phyloP scores from a whole-genome alignment of 2,888 invertebrate genomes.

The Mylabris sibirica region DNA sequence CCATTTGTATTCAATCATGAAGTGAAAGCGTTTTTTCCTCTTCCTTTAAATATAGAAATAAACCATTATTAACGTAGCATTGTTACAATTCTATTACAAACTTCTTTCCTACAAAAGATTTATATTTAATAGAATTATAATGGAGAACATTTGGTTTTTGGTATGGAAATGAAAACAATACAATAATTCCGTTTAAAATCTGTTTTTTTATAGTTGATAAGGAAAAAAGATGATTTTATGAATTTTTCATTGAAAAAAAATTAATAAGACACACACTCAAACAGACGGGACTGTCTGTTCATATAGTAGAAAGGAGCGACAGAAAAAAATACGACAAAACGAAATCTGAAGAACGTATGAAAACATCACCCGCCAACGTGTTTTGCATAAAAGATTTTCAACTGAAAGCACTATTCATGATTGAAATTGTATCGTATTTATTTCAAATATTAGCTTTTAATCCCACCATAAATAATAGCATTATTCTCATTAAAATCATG shows the following conservation, averaged over 20 bases:
- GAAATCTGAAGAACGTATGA: not conserved
- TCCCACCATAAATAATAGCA: not conserved
- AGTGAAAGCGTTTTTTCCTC: not conserved
- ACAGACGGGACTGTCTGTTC: no score
- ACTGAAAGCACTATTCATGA: constrained; percentile 9
- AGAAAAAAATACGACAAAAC: not conserved
- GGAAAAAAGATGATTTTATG: not conserved
- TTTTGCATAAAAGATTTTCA: not conserved
- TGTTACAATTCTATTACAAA: not conserved
- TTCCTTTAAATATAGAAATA: not conserved
- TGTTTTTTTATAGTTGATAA: not conserved
- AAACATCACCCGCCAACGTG: not conserved
- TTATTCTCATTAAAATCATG: no score
- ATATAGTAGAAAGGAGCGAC: not conserved
- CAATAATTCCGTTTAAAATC: not conserved
- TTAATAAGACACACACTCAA: no score
- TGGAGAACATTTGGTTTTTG: not conserved
- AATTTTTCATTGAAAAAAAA: no score
- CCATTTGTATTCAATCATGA: not conserved
- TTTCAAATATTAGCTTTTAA: not conserved
- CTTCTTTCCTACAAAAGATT: not conserved
- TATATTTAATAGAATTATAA: not conserved
- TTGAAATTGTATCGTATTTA: not conserved
- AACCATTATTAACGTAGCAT: not conserved
- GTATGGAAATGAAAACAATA: not conserved